phyloP scores from a whole-genome alignment of 2,888 invertebrate species.

The Philereme vetulata region DNA sequence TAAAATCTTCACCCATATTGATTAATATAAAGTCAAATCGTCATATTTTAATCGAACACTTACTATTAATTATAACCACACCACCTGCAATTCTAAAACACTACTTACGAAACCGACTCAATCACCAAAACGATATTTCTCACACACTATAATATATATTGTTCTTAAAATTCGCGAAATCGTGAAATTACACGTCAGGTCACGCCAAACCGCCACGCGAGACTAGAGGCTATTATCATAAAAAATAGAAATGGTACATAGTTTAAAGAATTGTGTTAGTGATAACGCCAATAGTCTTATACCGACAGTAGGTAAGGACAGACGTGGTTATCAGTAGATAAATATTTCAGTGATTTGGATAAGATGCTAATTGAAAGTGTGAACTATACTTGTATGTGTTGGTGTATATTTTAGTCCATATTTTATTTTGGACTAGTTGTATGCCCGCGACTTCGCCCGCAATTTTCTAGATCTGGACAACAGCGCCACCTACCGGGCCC shows the following conservation, averaged over 20 bases:
- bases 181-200: constrained; percentile 47
- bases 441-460: too few relatives aligned
- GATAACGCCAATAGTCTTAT: constrained; percentile 20
- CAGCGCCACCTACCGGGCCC: too few relatives aligned
- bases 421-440: too few relatives aligned
- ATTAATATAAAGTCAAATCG: too few relatives aligned
- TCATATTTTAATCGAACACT: not conserved
- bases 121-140: constrained; percentile 32
- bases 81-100: not conserved
- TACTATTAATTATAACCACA: not conserved
- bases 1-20: too few relatives aligned
- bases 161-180: not conserved
- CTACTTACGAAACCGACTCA: constrained; percentile 35
- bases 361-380: constrained; percentile 5
- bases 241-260: constrained; percentile 58
- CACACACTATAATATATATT: constrained; percentile 19
- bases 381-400: too few relatives aligned
- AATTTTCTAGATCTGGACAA: too few relatives aligned
- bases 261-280: constrained; percentile 24
- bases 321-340: constrained; percentile 24
- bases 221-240: constrained; percentile 64
- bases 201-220: constrained; percentile 55
- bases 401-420: not conserved
- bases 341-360: constrained; percentile 18
- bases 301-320: constrained; percentile 4